A percentile compares a stretch with the other conserved stretches of the same genome.
Conservation (phyloP, 2,797 vertebrate species). For the Mormyrops boulengeri region DNA sequence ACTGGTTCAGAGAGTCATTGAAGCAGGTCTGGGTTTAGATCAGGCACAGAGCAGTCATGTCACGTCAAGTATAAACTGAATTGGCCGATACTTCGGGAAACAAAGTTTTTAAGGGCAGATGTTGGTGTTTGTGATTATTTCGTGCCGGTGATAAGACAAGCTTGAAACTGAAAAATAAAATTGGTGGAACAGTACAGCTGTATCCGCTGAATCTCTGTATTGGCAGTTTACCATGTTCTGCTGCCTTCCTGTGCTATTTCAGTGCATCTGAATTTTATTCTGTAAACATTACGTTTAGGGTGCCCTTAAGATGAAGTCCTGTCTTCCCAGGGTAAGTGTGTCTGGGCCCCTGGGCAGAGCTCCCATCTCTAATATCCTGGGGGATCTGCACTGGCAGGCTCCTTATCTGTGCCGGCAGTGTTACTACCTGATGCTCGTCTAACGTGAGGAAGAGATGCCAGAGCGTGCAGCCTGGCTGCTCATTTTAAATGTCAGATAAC, state of each 20-base stretch:
- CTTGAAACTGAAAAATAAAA: background rate
- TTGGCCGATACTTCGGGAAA: background rate
- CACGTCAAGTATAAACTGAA: background rate
- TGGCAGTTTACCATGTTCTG: background rate
- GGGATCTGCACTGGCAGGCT: background rate
- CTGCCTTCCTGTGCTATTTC: background rate
- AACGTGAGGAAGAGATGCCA: background rate
- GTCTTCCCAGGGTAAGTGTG: background rate
- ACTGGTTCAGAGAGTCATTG: background rate
- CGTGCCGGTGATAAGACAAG: background rate
- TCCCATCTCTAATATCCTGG: background rate
- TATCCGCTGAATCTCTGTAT: background rate
- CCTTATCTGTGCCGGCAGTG: background rate
- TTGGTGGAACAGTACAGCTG: background rate
- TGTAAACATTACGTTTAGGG: background rate
- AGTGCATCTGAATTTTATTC: background rate
- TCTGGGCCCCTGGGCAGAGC: background rate
- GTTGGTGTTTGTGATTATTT: background rate
- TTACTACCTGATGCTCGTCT: background rate
- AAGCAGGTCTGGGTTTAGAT: background rate
- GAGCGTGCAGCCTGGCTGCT: background rate
- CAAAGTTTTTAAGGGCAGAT: constrained; percentile 1
- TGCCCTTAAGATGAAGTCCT: background rate
- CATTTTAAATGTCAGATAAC: background rate
- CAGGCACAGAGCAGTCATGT: background rate